Evolutionary conservation across 2,113 vertebrate genomes (phyloP).

Genomic region (Heterotilapia buettikoferi): DNA sequence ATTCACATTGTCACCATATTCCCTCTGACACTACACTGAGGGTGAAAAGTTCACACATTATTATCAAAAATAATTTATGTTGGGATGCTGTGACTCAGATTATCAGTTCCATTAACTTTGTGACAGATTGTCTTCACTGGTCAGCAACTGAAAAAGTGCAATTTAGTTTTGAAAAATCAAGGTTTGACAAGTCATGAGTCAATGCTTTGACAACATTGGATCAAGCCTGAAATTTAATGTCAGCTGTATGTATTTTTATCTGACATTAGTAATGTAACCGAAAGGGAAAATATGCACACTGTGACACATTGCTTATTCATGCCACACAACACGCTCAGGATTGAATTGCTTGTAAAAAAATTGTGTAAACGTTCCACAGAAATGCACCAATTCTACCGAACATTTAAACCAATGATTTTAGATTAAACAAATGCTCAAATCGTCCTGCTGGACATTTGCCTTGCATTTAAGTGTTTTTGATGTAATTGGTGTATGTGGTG

Average conservation of each 20-base stretch:
- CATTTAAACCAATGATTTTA: background rate
- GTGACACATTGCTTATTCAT: background rate
- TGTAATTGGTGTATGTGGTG: background rate
- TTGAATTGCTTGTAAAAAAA: background rate
- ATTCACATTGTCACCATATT: background rate
- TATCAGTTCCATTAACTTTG: background rate
- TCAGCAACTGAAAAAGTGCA: background rate
- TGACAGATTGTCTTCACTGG: background rate
- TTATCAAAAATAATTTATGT: background rate
- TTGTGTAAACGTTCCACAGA: rapidly evolving
- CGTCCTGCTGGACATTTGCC: background rate
- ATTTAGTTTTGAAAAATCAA: background rate
- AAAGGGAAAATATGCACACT: background rate
- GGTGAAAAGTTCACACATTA: background rate
- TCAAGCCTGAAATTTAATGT: background rate
- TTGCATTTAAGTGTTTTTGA: background rate
- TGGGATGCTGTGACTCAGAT: background rate
- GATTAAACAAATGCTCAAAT: background rate
- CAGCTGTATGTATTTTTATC: background rate
- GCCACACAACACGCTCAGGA: background rate
- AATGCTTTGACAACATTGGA: background rate
- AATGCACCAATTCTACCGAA: background rate
- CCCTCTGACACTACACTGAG: background rate
- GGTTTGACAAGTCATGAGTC: background rate
- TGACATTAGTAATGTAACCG: background rate